Evolutionary conservation across 2,113 vertebrate genomes (phyloP).

Genomic region (Corythornis madagascariensis): DNA sequence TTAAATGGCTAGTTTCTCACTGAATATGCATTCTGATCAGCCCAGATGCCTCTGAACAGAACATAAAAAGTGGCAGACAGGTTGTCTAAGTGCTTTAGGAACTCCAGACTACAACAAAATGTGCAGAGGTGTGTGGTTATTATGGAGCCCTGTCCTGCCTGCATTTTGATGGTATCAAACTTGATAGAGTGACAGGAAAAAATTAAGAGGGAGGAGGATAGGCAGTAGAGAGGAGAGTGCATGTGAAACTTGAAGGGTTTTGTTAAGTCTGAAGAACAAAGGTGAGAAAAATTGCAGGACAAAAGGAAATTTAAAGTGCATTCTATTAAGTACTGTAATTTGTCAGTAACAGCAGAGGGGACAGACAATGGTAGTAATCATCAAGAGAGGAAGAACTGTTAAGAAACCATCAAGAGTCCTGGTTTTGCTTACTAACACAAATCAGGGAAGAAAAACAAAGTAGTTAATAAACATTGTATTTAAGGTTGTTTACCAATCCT

Average conservation of each 20-base stretch:
- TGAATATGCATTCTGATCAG: conserved; percentile 34
- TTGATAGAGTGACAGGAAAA: background rate
- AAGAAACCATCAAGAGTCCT: background rate
- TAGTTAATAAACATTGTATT: background rate
- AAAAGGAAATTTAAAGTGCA: background rate
- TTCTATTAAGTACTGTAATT: conserved; percentile 14
- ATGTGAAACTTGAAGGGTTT: background rate
- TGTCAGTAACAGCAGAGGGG: background rate
- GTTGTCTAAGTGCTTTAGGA: background rate
- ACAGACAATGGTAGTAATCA: background rate
- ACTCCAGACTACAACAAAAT: background rate
- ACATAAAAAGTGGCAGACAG: background rate
- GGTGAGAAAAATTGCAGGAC: background rate
- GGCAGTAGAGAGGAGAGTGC: background rate
- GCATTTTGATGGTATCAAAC: background rate
- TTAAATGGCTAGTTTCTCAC: conserved; percentile 24
- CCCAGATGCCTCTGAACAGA: background rate
- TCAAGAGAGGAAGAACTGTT: background rate
- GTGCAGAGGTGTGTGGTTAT: background rate
- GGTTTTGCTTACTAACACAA: background rate
- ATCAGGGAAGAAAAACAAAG: background rate
- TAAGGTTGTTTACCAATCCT: background rate
- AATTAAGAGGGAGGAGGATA: background rate
- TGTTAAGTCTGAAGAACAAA: background rate
- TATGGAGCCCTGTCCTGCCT: rapidly evolving